Evolutionary conservation across 2,113 vertebrate genomes (phyloP).

Genomic region (Amblyornis subalaris): DNA sequence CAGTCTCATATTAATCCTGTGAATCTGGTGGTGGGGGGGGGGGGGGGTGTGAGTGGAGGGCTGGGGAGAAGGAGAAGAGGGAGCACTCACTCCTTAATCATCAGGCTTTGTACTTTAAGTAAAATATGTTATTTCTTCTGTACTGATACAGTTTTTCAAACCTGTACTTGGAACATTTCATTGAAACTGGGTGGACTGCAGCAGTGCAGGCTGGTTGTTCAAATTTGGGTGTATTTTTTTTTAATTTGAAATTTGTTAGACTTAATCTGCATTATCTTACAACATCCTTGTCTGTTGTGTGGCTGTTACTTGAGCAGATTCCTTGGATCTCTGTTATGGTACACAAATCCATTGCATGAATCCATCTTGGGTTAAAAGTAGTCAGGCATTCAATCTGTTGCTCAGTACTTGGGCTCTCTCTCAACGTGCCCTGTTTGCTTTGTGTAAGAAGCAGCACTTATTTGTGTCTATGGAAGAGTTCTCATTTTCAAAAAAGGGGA

Average conservation of each 20-base stretch:
- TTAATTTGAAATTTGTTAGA: not conserved
- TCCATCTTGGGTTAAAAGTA: not conserved
- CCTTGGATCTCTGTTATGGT: not conserved
- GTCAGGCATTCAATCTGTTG: not conserved
- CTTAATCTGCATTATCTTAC: not conserved
- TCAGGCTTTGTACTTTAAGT: not conserved
- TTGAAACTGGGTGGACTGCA: not conserved
- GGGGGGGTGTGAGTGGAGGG: not conserved
- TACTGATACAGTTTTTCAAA: conserved; percentile 17
- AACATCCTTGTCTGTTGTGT: not conserved
- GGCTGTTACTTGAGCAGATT: not conserved
- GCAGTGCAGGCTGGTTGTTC: not conserved
- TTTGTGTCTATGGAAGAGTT: not conserved
- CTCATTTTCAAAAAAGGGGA: not conserved
- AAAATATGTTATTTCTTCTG: conserved; percentile 21
- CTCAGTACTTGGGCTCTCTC: not conserved
- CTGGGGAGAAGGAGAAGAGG: not conserved
- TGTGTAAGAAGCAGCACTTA: not conserved
- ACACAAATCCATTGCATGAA: not conserved
- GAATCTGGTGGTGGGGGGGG: not conserved
- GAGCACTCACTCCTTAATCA: not conserved
- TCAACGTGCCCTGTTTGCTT: not conserved
- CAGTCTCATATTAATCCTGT: conserved; percentile 34
- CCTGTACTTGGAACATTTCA: not conserved
- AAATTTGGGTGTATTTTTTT: not conserved